Evolutionary conservation across 2,888 invertebrate species (phyloP), one percentile per base, ranked within the genome.

Genomic region (Agonopterix arenella): DNA sequence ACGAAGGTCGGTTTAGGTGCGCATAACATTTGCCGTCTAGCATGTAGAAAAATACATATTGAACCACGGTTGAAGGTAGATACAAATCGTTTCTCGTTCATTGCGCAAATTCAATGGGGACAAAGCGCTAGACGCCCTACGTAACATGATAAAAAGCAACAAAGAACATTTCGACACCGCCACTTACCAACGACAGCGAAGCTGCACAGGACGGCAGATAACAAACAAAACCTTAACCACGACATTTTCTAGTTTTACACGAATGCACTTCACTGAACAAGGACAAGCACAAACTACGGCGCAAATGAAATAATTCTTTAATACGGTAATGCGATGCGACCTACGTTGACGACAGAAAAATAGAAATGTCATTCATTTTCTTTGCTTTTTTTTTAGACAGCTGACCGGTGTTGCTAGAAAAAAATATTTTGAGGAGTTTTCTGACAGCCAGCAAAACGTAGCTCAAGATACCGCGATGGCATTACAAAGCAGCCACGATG

Each of bases 121-220:
- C 36, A 47, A 49, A 49, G 51, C 54, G 50, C 51, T 44, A 42
- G 56, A 50, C 50, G 54, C 49, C 49, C 56, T 53, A 58, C 58
- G 59, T 59, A 60, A 55, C 56, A 56, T 65, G 70, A 67, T 70
- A 70, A 67, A 28, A 71, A 68, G 60, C 59, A 74, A 76, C 72
- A 77, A 76, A 77, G 74, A 70, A 66, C 58, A 61, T 58, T 63
- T 64, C 57, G 53, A 56, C 46, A 50, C 53, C 59, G 52, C 50
- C 8, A 77, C 86, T 85, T 66, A 88, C 88, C 84, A 40, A 76
- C 56, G 52, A 72, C 64, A 44, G 66, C 64, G 57, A 75, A 69
- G 62, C 80, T 74, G 68, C 79, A 77, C 50, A 84, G 50, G 56
- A 78, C 74, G 13, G 73, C 77, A 53, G 80, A 60, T 47, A 84